Conservation (phyloP, 2,113 vertebrate genomes). For the Turnix velox region DNA sequence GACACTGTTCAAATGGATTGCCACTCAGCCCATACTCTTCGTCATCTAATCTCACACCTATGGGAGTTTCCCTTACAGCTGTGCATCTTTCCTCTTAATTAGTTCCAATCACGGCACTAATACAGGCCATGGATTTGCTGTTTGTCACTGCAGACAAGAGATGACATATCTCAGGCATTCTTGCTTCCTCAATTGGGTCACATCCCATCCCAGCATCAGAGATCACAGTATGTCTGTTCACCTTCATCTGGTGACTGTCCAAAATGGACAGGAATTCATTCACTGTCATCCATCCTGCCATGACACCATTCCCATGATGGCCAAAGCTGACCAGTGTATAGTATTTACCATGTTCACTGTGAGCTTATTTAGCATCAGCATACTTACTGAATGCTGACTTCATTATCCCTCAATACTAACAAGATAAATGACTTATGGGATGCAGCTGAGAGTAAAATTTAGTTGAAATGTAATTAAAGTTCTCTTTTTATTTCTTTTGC, state of each 20-base stretch:
- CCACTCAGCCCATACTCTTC: background rate
- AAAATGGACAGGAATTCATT: background rate
- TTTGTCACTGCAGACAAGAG: background rate
- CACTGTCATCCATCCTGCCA: background rate
- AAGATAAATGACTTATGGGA: background rate
- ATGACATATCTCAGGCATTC: background rate
- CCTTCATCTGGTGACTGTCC: background rate
- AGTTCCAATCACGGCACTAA: background rate
- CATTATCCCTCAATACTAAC: background rate
- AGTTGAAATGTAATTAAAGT: background rate
- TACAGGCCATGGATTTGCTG: background rate
- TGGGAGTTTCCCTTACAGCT: background rate
- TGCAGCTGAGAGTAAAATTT: background rate
- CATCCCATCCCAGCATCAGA: fast-evolving
- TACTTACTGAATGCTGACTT: background rate
- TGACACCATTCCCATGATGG: background rate
- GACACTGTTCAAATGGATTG: fast-evolving
- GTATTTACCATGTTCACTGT: background rate
- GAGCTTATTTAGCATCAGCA: background rate
- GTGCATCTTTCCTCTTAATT: background rate
- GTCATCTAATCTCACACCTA: background rate
- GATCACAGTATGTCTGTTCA: background rate
- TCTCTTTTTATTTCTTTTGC: background rate
- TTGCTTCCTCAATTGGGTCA: background rate
- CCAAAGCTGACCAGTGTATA: background rate